Evolutionary conservation across 2,888 invertebrate genomes (phyloP), one percentile per base, ranked within the genome.

Genomic region (Chloromyia formosa): DNA sequence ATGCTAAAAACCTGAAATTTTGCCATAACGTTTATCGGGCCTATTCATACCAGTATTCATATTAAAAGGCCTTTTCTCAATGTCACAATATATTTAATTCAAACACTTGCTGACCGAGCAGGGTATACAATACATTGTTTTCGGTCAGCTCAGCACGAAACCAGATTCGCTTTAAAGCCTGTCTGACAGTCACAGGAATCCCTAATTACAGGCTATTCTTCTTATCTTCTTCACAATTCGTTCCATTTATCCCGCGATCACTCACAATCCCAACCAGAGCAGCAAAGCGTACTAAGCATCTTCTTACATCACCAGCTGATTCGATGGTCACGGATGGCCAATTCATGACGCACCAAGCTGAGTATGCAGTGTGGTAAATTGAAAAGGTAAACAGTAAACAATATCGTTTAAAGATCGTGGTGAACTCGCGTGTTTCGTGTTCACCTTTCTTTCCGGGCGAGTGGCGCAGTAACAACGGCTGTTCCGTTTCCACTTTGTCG

Each of bases 301-400:
- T 35, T 35, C 49, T 49, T 49, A 49, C 49, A 49, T 49, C 49
- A 49, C 49, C 27, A 49, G 49, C 49, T 49, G 49, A 49, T n/a
- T 49, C 49, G 49, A 49, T 35, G 2, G 16, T 49, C 16, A n/a
- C 49, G 49, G 16, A 12, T n/a, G 49, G 49, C 16, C 16, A n/a
- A 49, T 12, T 12, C 10, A 49, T n/a, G 49, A 49, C 10, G 49
- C 12, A 18, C 56, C 20, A 56, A 56, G 2, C 4, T 35, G 27
- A 7, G 10, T n/a, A n/a, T n/a, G n/a, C n/a, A 56, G 20, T 56
- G 56, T 56, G 42, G 62, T 64, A 42, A 64, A 64, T 64, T 23
- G 42, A 12, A 64, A 64, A 64, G 42, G 42, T 64, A 64, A 64
- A 64, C 62, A 64, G 20, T 60, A 60, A 60, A 60, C 60, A 60